These are phyloP conservation scores for Saturnia japonica DNA, from an alignment of 2,888 invertebrate genomes.

Conservation along the genomic window DNA sequence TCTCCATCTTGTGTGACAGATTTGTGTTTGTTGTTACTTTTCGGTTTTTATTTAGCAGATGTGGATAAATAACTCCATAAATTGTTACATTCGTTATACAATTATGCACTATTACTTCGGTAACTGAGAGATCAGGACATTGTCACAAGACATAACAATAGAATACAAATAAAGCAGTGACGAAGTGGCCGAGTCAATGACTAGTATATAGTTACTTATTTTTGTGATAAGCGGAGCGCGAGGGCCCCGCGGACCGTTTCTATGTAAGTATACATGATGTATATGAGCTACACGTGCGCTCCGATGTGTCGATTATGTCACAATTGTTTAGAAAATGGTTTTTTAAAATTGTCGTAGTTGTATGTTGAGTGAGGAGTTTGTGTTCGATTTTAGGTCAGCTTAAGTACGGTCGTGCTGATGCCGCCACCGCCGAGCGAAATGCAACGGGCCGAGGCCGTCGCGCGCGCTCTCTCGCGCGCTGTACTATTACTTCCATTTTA, in stretches of 20 bases:
- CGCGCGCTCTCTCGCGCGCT: constrained; percentile 65
- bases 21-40: constrained; percentile 82
- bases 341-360: constrained; percentile 55
- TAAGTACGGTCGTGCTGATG: constrained; percentile 75
- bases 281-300: constrained; percentile 51
- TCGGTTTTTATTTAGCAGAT: constrained; percentile 66
- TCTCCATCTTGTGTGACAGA: constrained; percentile 86
- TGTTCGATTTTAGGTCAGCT: constrained; percentile 81
- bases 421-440: constrained; percentile 74
- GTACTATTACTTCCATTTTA: constrained; percentile 70
- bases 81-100: constrained; percentile 51
- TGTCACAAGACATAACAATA: constrained; percentile 45
- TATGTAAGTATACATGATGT: constrained; percentile 71
- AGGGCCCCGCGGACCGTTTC: constrained; percentile 73
- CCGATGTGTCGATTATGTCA: constrained; percentile 58
- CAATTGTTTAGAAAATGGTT: constrained; percentile 69
- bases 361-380: constrained; percentile 62
- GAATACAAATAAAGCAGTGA: constrained; percentile 68
- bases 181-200: constrained; percentile 76
- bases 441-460: constrained; percentile 79
- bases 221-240: constrained; percentile 81
- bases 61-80: constrained; percentile 58
- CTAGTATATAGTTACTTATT: constrained; percentile 82
- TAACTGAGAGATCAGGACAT: constrained; percentile 44
- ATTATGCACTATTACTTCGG: constrained; percentile 36